Base-by-base conservation (phyloP, 2,888 invertebrate genomes). In the Cataglyphis altisquamis region DNA sequence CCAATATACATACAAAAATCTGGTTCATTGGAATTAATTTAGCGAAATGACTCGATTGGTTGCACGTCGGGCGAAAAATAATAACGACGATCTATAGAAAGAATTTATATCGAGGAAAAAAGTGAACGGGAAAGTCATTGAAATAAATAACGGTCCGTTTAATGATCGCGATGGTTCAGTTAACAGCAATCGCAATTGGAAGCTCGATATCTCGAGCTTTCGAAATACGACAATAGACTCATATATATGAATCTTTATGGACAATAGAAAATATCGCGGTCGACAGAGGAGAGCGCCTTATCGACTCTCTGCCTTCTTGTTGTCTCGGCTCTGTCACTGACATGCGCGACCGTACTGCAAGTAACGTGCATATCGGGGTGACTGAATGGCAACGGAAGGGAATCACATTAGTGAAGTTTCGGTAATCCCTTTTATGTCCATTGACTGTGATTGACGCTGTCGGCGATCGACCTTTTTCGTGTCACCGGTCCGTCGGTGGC, bases 371-470 rank as follows among this genome's bases (percentile, higher is more conserved):
- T 85, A 73, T 85, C 78, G 80, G 80, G 67, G 29, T 52, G 52
- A 70, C 77, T 66, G 64, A 57, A 70, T 60, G 72, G 78, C 66
- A 67, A 63, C 64, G 83, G 80, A 78, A 85, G 80, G 82, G 83
- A 91, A 92, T 92, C 90, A 87, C 90, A 92, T 92, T 91, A 91
- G 90, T 89, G 86, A 92, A 91, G 85, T 91, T 92, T 92, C 90
- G 88, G 89, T 91, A 92, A 92, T 91, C 91, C 90, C 89, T 91
- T 91, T 92, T 89, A 90, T 90, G 82, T 87, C 82, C 85, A 86
- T 83, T 82, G 74, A 86, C 86, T 85, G 85, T 73, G 81, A 83
- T 70, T 80, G 83, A 83, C 84, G 83, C 52, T 75, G 83, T 75
- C 83, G 75, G 70, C 84, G 68, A 78, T 83, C 84, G 78, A 72